A percentile compares a stretch with the other conserved stretches of the same genome.
Conservation (phyloP, 2,113 vertebrate genomes). For the Oriolus oriolus region DNA sequence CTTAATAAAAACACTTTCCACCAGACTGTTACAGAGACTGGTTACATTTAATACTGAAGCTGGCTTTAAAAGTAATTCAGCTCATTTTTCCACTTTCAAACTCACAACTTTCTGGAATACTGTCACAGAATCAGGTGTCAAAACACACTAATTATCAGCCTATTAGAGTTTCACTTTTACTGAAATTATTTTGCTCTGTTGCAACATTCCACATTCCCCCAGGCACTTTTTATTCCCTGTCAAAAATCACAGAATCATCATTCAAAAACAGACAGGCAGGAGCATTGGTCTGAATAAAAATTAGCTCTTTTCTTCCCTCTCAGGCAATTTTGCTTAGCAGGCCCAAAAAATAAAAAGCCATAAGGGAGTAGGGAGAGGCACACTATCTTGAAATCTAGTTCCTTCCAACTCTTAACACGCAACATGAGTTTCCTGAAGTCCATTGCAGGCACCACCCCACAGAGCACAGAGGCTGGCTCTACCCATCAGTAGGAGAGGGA, state of each 20-base stretch:
- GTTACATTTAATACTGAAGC: not conserved
- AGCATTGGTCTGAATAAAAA: constrained; percentile 18
- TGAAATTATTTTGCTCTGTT: not conserved
- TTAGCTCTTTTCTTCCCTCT: not conserved
- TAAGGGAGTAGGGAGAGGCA: not conserved
- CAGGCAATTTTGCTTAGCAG: not conserved
- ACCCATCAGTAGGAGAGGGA: not conserved
- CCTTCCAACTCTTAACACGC: not conserved
- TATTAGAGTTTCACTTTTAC: not conserved
- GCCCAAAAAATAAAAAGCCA: not conserved
- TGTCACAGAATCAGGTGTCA: not conserved
- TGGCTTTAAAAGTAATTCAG: not conserved
- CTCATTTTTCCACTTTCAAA: not conserved
- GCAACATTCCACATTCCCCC: not conserved
- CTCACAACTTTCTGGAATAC: not conserved
- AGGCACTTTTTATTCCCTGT: constrained; percentile 33
- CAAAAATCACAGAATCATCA: constrained; percentile 14
- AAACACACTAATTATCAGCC: not conserved
- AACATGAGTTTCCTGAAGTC: not conserved
- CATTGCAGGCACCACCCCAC: not conserved
- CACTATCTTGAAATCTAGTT: not conserved
- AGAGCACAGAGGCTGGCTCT: not conserved
- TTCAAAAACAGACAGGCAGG: not conserved
- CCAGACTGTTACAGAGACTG: not conserved
- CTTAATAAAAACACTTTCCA: not conserved